Evolutionary conservation across 2,797 vertebrate genomes (phyloP).

Genomic region (Tenualosa thibaudeaui): DNA sequence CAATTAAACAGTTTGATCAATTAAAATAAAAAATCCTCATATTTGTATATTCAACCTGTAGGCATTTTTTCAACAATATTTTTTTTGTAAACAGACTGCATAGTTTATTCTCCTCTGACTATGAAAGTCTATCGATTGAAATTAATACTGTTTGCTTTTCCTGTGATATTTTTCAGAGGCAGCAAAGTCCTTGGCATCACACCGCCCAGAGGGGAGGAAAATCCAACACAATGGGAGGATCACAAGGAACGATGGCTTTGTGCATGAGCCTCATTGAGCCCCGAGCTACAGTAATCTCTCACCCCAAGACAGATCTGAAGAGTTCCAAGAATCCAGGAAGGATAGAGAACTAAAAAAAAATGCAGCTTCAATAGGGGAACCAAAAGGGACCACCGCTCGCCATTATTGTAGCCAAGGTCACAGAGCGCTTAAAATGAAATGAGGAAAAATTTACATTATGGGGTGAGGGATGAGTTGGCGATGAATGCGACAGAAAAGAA

Average conservation of each 20-base stretch:
- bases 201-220: slow-evolving; percentile 53
- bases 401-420: slow-evolving; percentile 31
- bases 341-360: slow-evolving; percentile 42
- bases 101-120: neutral
- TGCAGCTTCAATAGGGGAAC: neutral
- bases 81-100: neutral
- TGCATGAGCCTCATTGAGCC: slow-evolving; percentile 49
- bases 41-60: neutral
- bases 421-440: slow-evolving; percentile 10
- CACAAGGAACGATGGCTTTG: slow-evolving; percentile 63
- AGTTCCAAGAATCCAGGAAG: slow-evolving; percentile 58
- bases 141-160: slow-evolving; percentile 46
- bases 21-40: neutral
- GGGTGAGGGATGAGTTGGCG: neutral
- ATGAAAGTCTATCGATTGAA: slow-evolving; percentile 5
- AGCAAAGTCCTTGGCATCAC: slow-evolving; percentile 54
- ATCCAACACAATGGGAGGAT: slow-evolving; percentile 64
- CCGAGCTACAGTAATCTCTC: slow-evolving; percentile 73
- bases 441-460: slow-evolving; percentile 8
- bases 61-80: slow-evolving; percentile 1
- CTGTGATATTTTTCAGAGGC: slow-evolving; percentile 56
- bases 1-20: neutral
- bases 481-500: neutral
- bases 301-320: slow-evolving; percentile 65
- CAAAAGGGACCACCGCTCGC: neutral